Percentiles rank a stretch among this genome's conserved stretches.
These are phyloP conservation scores for Tipula confusa DNA, from an alignment of 2,888 invertebrate genomes.

Conservation along the genomic window DNA sequence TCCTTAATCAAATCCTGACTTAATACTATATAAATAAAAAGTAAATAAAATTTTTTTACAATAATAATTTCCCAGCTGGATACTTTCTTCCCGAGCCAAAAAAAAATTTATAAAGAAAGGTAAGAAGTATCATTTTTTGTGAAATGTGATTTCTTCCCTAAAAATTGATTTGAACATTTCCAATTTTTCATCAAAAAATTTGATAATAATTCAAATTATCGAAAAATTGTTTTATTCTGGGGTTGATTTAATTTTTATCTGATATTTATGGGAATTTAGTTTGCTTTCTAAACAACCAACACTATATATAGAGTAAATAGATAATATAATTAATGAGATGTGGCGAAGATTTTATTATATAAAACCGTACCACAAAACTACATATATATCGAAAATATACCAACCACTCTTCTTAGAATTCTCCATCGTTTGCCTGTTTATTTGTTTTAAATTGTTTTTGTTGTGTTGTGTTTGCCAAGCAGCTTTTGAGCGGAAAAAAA, in stretches of 20 bases:
- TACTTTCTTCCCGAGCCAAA: not conserved
- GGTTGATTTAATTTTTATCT: not conserved
- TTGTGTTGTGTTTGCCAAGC: not conserved
- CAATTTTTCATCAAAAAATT: not conserved
- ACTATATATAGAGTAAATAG: not conserved
- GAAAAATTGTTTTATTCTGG: not conserved
- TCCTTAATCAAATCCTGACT: not conserved
- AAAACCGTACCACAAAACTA: not conserved
- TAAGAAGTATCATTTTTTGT: not conserved
- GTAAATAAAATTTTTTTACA: not conserved
- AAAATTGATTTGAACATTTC: not conserved
- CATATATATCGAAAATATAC: not conserved
- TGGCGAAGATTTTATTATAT: not conserved
- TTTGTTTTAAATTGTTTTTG: not conserved
- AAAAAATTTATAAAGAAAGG: not conserved
- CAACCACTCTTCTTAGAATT: not conserved
- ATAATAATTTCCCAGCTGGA: not conserved
- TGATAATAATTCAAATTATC: not conserved
- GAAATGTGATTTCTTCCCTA: not conserved
- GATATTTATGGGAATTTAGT: not conserved
- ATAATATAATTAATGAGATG: slow-evolving; percentile 3
- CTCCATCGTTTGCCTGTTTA: not conserved
- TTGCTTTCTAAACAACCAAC: not conserved
- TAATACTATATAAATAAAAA: not conserved
- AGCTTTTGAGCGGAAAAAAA: not conserved